A percentile compares a stretch with the other conserved stretches of the same genome.
Evolutionary conservation across 2,888 invertebrate genomes (phyloP).

Genomic region (Lasioglossum figueresi): DNA sequence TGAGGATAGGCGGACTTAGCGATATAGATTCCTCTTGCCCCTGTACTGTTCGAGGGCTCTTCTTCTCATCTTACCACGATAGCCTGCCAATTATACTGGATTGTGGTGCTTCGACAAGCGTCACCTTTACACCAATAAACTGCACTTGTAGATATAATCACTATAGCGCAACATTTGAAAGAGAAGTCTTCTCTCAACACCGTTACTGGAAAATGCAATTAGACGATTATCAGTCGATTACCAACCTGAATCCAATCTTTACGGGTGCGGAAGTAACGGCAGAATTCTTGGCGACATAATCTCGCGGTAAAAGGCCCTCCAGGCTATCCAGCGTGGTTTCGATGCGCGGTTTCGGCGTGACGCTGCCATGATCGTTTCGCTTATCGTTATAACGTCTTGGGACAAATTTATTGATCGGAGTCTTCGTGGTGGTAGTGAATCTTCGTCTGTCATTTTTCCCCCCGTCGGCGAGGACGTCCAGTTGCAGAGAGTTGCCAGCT

Average conservation of each 20-base stretch:
- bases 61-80: too few relatives aligned
- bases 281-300: conserved; percentile 47
- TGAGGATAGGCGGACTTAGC: too few relatives aligned
- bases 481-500: conserved; percentile 86
- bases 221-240: neutral
- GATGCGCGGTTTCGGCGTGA: conserved; percentile 43
- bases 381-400: conserved; percentile 79
- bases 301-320: conserved; percentile 70
- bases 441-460: conserved; percentile 86
- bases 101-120: too few relatives aligned
- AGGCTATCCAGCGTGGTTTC: conserved; percentile 69
- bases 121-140: too few relatives aligned
- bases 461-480: conserved; percentile 87
- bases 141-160: too few relatives aligned
- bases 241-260: conserved; percentile 65
- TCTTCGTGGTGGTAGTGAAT: conserved; percentile 84
- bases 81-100: too few relatives aligned
- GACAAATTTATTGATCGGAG: conserved; percentile 81
- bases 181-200: too few relatives aligned
- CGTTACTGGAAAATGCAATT: neutral
- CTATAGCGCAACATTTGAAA: too few relatives aligned
- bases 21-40: too few relatives aligned
- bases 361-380: conserved; percentile 60
- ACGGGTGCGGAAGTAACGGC: conserved; percentile 19
- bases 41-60: too few relatives aligned